Base-by-base conservation (phyloP, 2,797 vertebrate species). In the Cetoscarus ocellatus region DNA sequence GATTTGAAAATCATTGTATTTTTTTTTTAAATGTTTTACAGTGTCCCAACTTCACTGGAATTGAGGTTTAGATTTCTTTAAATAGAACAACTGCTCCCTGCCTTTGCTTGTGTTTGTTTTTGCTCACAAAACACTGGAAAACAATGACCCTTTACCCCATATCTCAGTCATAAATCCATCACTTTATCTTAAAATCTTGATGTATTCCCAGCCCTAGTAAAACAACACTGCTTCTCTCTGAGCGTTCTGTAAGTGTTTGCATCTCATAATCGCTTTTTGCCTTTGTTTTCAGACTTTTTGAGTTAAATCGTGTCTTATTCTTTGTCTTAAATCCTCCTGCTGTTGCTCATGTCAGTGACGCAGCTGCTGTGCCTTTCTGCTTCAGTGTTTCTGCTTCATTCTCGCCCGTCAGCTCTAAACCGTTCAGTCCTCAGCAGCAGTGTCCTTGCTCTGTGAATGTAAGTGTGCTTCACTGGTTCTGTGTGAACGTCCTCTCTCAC, bases 351-450 rank as follows among this genome's bases (percentile, higher is more conserved):
- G 73, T 67, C 52, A 50, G 73, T 44, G 43, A 69, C 70, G 73
- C 79, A 76, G 79, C 85, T 74, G 68, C 54, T 84, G 92, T 92
- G 92, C 91, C 92, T 93, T 93, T 67, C 77, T 83, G 62, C 59
- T 69, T 43, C 57, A 38, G 19, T 62, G 58, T 47, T 36, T 72
- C 75, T 57, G 62, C 67, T 18, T 63, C 63, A 44, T 43, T 54
- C 48, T 61, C 51, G 54, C 47, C 64, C 40, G 44, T 55, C 66
- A 8, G 52, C 69, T 43, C 5, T 3, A 57, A 44, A 19, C 19
- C 64, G 14, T 3, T 58, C 54, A 19, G 47, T 50, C 64, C 58
- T 61, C 77, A 38, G 19, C 62, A 65, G 38, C 66, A 52, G 47
- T 35, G 27, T 18, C 19, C 18, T 34, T 43, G 39, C 43, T 48